Conservation (phyloP, 2,797 vertebrate species). For the Silurus lanzhouensis region DNA sequence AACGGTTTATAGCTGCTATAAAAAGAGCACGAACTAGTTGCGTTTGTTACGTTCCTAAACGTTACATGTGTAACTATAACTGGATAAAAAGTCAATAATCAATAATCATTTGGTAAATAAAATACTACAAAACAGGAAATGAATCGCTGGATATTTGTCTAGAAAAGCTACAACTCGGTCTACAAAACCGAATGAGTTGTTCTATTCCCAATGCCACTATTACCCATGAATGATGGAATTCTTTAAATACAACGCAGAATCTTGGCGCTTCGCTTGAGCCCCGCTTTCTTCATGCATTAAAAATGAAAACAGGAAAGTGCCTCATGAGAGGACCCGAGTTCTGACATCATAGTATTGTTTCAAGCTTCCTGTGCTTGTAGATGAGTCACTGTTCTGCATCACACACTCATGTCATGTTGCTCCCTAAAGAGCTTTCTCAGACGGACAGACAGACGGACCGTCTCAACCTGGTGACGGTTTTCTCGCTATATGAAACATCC, state of each 20-base stretch:
- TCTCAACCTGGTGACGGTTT: not conserved
- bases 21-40: too few relatives aligned
- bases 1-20: too few relatives aligned
- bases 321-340: slow-evolving; percentile 39
- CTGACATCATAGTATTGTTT: slow-evolving; percentile 64
- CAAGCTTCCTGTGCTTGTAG: slow-evolving; percentile 53
- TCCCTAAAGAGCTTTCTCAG: not conserved
- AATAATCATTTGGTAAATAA: too few relatives aligned
- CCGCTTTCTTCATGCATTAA: slow-evolving; percentile 12
- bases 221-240: not conserved
- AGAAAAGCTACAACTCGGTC: too few relatives aligned
- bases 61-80: too few relatives aligned
- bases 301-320: slow-evolving; percentile 60
- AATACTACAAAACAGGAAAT: too few relatives aligned
- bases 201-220: not conserved
- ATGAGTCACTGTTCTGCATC: slow-evolving; percentile 29
- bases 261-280: slow-evolving; percentile 17
- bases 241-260: not conserved
- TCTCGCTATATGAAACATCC: not conserved
- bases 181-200: not conserved
- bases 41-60: too few relatives aligned
- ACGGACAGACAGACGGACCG: not conserved
- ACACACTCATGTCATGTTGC: not conserved
- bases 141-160: not conserved
- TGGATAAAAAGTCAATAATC: too few relatives aligned